These are phyloP conservation scores for Arion vulgaris DNA, from an alignment of 1,140 invertebrate genomes.

Conservation along the genomic window DNA sequence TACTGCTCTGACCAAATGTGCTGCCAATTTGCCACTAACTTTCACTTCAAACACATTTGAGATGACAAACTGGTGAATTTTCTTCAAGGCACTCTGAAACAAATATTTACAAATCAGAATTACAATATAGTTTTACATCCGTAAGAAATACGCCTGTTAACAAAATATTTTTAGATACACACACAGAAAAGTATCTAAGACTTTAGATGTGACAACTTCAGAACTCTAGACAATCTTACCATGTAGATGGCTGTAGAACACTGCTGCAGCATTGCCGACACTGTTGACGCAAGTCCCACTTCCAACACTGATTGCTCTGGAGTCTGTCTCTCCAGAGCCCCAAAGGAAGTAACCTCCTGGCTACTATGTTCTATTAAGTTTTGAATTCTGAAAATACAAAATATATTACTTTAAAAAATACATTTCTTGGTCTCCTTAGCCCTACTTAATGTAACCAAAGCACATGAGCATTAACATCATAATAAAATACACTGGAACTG, in stretches of 20 bases:
- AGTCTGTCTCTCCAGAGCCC: constrained; percentile 72
- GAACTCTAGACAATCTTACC: constrained; percentile 43
- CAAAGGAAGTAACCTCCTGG: constrained; percentile 59
- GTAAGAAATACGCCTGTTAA: no score
- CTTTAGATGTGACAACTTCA: no score
- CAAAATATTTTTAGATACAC: no score
- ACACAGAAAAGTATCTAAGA: no score
- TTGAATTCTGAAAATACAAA: constrained; percentile 57
- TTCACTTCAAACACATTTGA: constrained; percentile 85
- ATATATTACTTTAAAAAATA: background rate
- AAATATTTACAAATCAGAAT: constrained; percentile 2
- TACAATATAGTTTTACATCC: no score
- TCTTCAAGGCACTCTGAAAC: constrained; percentile 81
- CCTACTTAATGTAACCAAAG: no score
- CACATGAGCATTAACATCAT: no score
- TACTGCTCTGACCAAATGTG: constrained; percentile 81
- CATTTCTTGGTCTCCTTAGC: no score
- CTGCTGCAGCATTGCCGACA: constrained; percentile 79
- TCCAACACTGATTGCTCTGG: constrained; percentile 82
- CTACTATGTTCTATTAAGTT: constrained; percentile 68
- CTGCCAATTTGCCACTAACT: constrained; percentile 85
- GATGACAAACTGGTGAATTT: constrained; percentile 82
- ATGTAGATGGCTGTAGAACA: constrained; percentile 78
- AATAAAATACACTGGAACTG: no score
- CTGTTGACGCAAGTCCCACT: constrained; percentile 80